Evolutionary conservation across 2,113 vertebrate species (phyloP), one percentile per base, ranked within the genome.

Genomic region (Oncorhynchus clarkii): DNA sequence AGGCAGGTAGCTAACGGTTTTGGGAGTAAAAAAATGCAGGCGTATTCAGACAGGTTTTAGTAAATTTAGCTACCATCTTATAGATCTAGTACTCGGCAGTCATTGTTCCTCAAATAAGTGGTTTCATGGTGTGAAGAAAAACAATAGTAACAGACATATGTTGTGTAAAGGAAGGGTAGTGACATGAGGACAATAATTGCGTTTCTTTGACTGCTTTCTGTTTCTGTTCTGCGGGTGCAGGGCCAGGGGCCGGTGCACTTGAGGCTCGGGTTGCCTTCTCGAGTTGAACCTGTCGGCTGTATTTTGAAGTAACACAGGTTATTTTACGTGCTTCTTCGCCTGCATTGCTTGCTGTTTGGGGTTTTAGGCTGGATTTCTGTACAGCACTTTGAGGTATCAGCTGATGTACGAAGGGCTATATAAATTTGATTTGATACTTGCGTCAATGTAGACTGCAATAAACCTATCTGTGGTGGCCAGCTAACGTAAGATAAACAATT

Each of bases 111-210:
- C 54, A 20, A 57, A 57, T 57, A 20, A 22, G n/a, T 22, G n/a
- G 20, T 62, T 62, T n/a, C n/a, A 62, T 22, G n/a, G 6, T 22
- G n/a, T 62, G 7, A 24, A 62, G 29, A 34, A 6, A 20, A 67
- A 26, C 13, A 67, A 26, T 18, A 67, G 24, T n/a, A 78, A 82
- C 78, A 70, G 75, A 70, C 39, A 60, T 84, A 80, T 82, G 82
- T 51, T 29, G 59, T 45, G 24, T 24, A 45, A 45, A 71, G 31
- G 34, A 62, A 51, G 22, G 57, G n/a, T 26, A 39, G 82, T 74
- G 90, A 87, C 74, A 93, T 92, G 92, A 92, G 84, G 89, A 85
- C 77, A 86, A 85, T 74, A 86, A 79, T 82, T 81, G 80, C 80
- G 81, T 77, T 78, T 83, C 74, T 82, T 86, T 85, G 80, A 85